Base-by-base conservation (phyloP, 2,888 invertebrate species). In the Melieria omissa region DNA sequence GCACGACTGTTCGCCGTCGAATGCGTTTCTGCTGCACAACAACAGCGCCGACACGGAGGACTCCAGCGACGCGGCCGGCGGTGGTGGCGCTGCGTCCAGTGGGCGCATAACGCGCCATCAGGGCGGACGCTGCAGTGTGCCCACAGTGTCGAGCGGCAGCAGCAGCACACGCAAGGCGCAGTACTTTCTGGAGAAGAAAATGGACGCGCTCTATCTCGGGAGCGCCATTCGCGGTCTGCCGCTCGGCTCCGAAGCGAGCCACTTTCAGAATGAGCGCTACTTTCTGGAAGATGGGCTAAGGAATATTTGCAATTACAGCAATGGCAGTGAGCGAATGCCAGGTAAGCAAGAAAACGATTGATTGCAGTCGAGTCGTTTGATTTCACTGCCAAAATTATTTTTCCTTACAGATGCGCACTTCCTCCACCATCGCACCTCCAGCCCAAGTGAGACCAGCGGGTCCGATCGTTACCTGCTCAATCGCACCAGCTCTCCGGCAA, bases 361-460 rank as follows among this genome's bases (percentile, higher is more conserved):
- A 58, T 62, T 55, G 44, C 9, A 12, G 29, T 60, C 45, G 12
- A 60, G 12, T 7, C 6, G 16, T 57, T 4, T 44, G 4, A 6
- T 62, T 45, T 12, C 55, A 29, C 29, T 3, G 29, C 29, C 29
- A 3, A 29, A 29, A 29, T 29, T 14, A 55, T 29, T 12, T 16
- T 52, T 49, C 42, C 8, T 47, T 41, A 1, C 57, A 86, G 86
- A 86, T 60, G 78, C 82, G 9, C 83, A 82, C 70, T 71, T 78
- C 41, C 72, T 86, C 47, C 86, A 84, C 72, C 86, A 84, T 75
- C 81, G 82, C 10, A 76, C 84, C 58, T 87, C 87, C 47, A 87
- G 87, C 76, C 87, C 86, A 12, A 87, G 87, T 76, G 87, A 87
- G 76, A 87, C 87, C 7, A 87, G 87, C 70, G 86, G 86, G 14